Evolutionary conservation across 2,888 invertebrate species (phyloP).

Genomic region (Altica lythri): DNA sequence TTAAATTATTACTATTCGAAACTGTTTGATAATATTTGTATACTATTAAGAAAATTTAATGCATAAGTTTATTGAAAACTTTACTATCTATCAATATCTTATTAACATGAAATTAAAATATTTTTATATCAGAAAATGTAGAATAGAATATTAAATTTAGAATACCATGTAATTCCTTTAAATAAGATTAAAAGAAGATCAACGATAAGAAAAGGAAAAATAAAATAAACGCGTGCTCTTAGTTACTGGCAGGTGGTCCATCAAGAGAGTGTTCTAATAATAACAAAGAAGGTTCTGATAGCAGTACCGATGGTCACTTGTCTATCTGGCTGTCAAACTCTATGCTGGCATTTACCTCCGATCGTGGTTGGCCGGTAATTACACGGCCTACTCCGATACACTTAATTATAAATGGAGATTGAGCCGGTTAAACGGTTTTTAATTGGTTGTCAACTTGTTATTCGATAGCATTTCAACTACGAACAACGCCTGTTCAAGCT

Average conservation of each 20-base stretch:
- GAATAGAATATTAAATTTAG: no score
- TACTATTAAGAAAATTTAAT: conserved; percentile 24
- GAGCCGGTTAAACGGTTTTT: conserved; percentile 54
- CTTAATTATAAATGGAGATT: conserved; percentile 55
- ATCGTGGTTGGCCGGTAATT: conserved; percentile 54
- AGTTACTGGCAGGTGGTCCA: conserved; percentile 12
- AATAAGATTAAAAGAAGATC: no score
- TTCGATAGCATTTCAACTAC: conserved; percentile 44
- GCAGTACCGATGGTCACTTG: conserved; percentile 46
- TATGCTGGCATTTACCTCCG: conserved; percentile 43
- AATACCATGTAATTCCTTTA: no score
- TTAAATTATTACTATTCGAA: conserved; percentile 39
- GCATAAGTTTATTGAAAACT: no score
- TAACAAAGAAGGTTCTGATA: conserved; percentile 31
- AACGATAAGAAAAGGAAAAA: conserved; percentile 1
- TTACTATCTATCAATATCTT: no score
- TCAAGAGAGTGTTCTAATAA: conserved; percentile 28
- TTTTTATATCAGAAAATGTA: no score
- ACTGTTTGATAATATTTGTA: conserved; percentile 41
- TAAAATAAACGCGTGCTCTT: conserved; percentile 8
- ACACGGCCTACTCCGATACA: conserved; percentile 54
- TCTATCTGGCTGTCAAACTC: conserved; percentile 52
- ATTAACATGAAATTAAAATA: no score
- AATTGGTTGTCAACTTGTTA: conserved; percentile 56
- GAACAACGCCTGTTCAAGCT: conserved; percentile 29